Percentiles rank a stretch among this genome's conserved stretches.
These are phyloP conservation scores for Gymnobelideus leadbeateri DNA, from an alignment of 2,113 vertebrate species.

Conservation along the genomic window DNA sequence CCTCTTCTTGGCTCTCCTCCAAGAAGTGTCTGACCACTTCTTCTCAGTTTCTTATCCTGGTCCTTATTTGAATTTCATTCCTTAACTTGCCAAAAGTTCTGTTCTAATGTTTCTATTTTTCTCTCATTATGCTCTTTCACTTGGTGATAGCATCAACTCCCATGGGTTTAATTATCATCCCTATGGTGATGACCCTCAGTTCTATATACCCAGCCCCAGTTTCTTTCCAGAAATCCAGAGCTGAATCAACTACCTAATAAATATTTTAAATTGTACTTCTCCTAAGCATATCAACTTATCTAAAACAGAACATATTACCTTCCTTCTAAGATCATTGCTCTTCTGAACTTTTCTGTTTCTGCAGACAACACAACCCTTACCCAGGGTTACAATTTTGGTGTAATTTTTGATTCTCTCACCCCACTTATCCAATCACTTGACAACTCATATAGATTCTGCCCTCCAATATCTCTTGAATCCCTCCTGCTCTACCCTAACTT, in stretches of 20 bases:
- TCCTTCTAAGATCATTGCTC: background rate
- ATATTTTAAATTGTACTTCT: background rate
- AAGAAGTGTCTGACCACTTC: background rate
- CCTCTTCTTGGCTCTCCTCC: background rate
- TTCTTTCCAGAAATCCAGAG: background rate
- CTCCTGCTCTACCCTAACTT: background rate
- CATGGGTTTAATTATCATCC: background rate
- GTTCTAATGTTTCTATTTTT: background rate
- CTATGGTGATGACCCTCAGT: background rate
- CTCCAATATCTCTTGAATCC: background rate
- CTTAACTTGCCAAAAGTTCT: background rate
- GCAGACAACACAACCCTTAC: background rate
- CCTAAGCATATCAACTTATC: background rate
- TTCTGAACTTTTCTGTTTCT: background rate
- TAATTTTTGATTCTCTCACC: background rate
- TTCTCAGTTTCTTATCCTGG: background rate
- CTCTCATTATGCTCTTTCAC: background rate
- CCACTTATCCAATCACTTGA: background rate
- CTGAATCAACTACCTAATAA: background rate
- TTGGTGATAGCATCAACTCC: background rate
- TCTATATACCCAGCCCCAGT: background rate
- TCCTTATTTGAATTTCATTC: background rate
- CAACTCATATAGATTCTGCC: background rate
- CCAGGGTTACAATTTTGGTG: background rate
- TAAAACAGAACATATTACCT: background rate